Evolutionary conservation across 1,140 invertebrate genomes (phyloP), one percentile per base, ranked within the genome.

Genomic region (Kradibia gibbosae): DNA sequence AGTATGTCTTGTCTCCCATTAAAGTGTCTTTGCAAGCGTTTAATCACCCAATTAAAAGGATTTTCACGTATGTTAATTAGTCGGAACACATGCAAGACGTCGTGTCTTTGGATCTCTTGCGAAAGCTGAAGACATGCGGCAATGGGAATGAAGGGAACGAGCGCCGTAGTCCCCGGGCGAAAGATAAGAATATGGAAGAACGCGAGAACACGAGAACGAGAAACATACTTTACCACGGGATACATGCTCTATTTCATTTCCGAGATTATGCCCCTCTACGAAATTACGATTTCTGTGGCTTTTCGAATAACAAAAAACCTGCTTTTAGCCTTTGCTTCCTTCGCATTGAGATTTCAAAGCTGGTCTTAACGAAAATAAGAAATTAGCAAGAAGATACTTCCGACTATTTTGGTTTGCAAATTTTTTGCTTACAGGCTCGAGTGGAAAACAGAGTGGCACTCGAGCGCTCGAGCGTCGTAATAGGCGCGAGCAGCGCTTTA

Each of bases 31-130:
- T 81, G 82, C 74, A 82, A 83, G 83, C 85, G 84, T 87, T 87
- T 88, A 87, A 87, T 88, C 86, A 86, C 85, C 87, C 86, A 88
- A 88, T 88, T 88, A 89, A 88, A 86, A 85, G 84, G 86, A 88
- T 88, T 89, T 88, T 87, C 88, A 86, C 87, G 88, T 89, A 89
- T 90, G 89, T 88, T 89, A 90, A 90, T 90, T 89, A 90, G 87
- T 87, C 85, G 82, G 87, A 88, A 89, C 86, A 88, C 86, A 85
- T 87, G 88, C 88, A 87, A 88, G 86, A 86, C 84, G 84, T 86
- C 83, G 77, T 84, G 84, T 86, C 85, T 82, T 82, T 82, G 82
- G 83, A 15, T 70, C 74, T 17, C 25, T 28, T 42, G 60, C 25
- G 25, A 28, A 65, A 13, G 62, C 76, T 22, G 28, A 73, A 62